Conservation (phyloP, 1,140 invertebrate species). For the Drosophila santomea region DNA sequence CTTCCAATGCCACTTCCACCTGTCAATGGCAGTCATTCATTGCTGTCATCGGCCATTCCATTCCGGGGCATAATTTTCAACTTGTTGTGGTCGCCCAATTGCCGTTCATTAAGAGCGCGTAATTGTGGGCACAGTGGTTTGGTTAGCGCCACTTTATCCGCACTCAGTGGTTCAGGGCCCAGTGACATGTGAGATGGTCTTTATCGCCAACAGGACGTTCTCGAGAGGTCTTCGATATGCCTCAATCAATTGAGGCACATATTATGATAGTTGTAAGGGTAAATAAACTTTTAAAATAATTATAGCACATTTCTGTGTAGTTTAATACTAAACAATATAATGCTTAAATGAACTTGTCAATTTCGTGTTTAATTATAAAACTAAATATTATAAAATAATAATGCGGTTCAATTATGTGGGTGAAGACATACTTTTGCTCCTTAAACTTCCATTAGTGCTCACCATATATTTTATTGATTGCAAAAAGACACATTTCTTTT, state of each 20-base stretch:
- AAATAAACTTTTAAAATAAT: too few relatives aligned
- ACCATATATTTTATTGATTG: neutral
- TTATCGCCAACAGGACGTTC: neutral
- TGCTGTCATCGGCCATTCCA: slow-evolving; percentile 47
- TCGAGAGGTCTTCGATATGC: slow-evolving; percentile 16
- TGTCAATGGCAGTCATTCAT: slow-evolving; percentile 56
- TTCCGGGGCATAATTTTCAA: slow-evolving; percentile 76
- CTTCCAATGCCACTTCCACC: slow-evolving; percentile 39
- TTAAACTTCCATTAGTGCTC: neutral
- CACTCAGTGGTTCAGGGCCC: slow-evolving; percentile 9
- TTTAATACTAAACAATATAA: too few relatives aligned
- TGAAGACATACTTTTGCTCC: too few relatives aligned
- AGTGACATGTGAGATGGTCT: neutral
- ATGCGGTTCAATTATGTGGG: too few relatives aligned
- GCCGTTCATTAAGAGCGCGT: slow-evolving; percentile 75
- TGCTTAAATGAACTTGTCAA: too few relatives aligned
- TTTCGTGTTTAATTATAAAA: too few relatives aligned
- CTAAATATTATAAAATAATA: too few relatives aligned
- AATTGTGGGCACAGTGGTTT: slow-evolving; percentile 75
- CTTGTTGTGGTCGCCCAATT: slow-evolving; percentile 77
- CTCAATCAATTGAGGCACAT: slow-evolving; percentile 1
- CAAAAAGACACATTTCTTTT: neutral
- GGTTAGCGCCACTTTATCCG: slow-evolving; percentile 47
- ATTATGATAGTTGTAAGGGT: too few relatives aligned
- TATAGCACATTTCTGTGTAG: too few relatives aligned